phyloP scores from a whole-genome alignment of 2,797 vertebrate species.

The Enteromius anoplus region DNA sequence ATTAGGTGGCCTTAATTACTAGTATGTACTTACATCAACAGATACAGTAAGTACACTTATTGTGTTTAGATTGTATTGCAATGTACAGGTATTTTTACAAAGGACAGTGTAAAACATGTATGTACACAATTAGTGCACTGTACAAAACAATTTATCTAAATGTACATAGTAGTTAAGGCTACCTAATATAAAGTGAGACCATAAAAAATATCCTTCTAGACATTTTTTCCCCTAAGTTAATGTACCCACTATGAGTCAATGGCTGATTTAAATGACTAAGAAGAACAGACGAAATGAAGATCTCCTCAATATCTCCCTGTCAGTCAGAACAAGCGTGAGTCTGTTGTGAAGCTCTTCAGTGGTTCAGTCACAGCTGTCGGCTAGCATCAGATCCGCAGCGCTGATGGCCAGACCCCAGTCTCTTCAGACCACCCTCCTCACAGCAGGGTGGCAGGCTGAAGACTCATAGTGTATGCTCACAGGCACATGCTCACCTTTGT shows the following conservation, averaged over 20 bases:
- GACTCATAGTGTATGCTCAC: background rate
- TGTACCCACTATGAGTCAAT: background rate
- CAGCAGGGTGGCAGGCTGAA: background rate
- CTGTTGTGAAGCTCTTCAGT: constrained; percentile 6
- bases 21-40: too few species aligned
- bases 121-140: too few species aligned
- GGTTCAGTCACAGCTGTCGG: constrained; percentile 48
- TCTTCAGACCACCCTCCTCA: constrained; percentile 27
- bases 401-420: background rate
- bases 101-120: too few species aligned
- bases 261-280: constrained; percentile 19
- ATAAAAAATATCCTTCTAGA: background rate
- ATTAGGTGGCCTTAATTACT: too few species aligned
- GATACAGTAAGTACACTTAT: too few species aligned
- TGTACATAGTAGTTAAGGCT: too few species aligned
- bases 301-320: constrained; percentile 3
- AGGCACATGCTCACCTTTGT: constrained; percentile 85
- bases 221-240: background rate
- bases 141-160: too few species aligned
- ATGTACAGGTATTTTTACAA: too few species aligned
- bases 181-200: too few species aligned
- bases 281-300: background rate
- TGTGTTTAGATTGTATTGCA: background rate
- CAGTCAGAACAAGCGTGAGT: constrained; percentile 24
- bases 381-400: constrained; percentile 20